Conservation (phyloP, 2,797 vertebrate species). For the Phalloptychus januarius region DNA sequence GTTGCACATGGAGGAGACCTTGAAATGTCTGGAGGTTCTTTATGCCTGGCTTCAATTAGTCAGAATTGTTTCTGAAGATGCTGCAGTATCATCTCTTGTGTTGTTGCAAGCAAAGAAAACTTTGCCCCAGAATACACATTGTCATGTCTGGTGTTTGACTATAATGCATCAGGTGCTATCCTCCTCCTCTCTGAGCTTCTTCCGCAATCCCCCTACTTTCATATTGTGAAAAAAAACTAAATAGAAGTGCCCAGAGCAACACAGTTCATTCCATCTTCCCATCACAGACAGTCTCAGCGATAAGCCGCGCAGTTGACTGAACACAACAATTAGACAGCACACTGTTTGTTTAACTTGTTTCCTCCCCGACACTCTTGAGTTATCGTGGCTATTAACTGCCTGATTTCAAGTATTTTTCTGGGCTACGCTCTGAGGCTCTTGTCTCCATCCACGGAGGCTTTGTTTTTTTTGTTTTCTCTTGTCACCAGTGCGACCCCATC, state of each 20-base stretch:
- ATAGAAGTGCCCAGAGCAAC: constrained; percentile 56
- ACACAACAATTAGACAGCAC: constrained; percentile 91
- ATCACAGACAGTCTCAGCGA: constrained; percentile 71
- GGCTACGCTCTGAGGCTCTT: constrained; percentile 74
- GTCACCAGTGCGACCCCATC: constrained; percentile 62
- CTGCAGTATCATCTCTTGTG: constrained; percentile 15
- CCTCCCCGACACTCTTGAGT: constrained; percentile 89
- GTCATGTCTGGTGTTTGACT: constrained; percentile 32
- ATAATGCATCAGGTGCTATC: constrained; percentile 26
- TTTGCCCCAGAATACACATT: constrained; percentile 14
- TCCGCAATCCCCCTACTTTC: constrained; percentile 17
- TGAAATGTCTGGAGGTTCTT: background rate
- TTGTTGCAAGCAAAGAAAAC: constrained; percentile 9
- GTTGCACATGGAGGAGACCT: background rate
- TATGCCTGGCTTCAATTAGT: background rate
- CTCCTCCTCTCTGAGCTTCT: constrained; percentile 30
- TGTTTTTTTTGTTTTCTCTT: constrained; percentile 44
- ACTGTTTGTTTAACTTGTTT: constrained; percentile 93
- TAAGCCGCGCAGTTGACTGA: constrained; percentile 86
- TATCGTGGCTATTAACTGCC: constrained; percentile 91
- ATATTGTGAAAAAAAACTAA: constrained; percentile 36
- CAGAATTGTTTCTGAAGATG: background rate
- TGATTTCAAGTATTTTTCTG: constrained; percentile 91
- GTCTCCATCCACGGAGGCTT: constrained; percentile 80
- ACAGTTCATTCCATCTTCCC: constrained; percentile 49